Base-by-base conservation (phyloP, 1,140 invertebrate genomes). In the Euwallacea fornicatus region DNA sequence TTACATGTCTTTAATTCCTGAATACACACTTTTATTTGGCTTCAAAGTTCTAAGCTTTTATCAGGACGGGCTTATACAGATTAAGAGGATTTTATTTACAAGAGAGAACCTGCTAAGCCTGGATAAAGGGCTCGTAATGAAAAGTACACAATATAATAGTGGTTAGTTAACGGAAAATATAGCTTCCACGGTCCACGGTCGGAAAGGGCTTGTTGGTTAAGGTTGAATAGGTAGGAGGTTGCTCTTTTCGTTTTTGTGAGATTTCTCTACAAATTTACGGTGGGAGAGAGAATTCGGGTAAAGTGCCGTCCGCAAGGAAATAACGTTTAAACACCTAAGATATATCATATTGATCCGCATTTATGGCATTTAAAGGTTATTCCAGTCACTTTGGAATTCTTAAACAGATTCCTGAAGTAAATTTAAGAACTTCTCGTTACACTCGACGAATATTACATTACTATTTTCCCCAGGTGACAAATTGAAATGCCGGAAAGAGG, bases 61-160 rank as follows among this genome's bases (percentile, higher is more conserved):
- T 62, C 60, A 62, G 42, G 15, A 11, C 9, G 10, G 60, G 42
- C 43, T 62, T 44, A 62, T 62, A 41, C 15, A 10, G 10, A 62
- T 42, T 62, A 62, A 62, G 60, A 46, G 60, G 60, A 21, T 62
- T 62, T 62, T 62, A 62, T 62, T 62, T 62, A 44, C 60, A 62
- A 44, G 42, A 46, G 15, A 44, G 60, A 62, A 44, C 42, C 42
- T 62, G 60, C 15, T 62, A 44, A 62, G 41, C 60, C 16, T 11
- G 60, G 43, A 44, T 43, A 62, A 62, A 62, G 43, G 42, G 41
- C n/a, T 62, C 42, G 9, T 62, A 62, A 62, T 62, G 60, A 62
- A 62, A 62, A 44, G 60, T 59, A 59, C 56, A 59, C 33, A 59
- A 21, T 59, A 59, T 59, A 59, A 41, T 59, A 59, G 56, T 50